A percentile compares a stretch with the other conserved stretches of the same genome.
phyloP scores from a whole-genome alignment of 2,888 invertebrate genomes.

The Camptogramma bilineatum region DNA sequence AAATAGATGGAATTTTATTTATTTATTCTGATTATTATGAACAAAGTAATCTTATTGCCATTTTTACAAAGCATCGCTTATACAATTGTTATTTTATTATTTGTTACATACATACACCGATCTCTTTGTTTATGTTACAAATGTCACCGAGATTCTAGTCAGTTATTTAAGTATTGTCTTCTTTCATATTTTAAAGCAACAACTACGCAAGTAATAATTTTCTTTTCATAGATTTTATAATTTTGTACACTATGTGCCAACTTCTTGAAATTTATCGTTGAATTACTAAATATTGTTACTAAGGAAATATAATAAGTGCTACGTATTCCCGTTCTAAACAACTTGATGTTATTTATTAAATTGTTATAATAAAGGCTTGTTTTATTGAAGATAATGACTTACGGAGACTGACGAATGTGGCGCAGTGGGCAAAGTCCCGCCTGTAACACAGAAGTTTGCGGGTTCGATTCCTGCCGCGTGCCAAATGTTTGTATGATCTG shows the following conservation, averaged over 20 bases:
- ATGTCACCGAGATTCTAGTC: slow-evolving; percentile 50
- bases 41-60: neutral
- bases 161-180: slow-evolving; percentile 38
- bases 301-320: slow-evolving; percentile 77
- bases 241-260: slow-evolving; percentile 24
- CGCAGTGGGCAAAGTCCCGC: too few species aligned
- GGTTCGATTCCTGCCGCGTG: too few species aligned
- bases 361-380: slow-evolving; percentile 40
- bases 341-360: slow-evolving; percentile 49
- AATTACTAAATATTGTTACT: slow-evolving; percentile 1
- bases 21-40: neutral
- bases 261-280: slow-evolving; percentile 42
- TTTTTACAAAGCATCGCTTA: neutral
- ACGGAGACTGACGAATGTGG: too few species aligned
- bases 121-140: slow-evolving; percentile 21
- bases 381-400: neutral
- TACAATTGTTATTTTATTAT: slow-evolving; percentile 15
- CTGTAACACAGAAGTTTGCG: too few species aligned
- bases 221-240: slow-evolving; percentile 23
- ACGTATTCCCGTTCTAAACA: slow-evolving; percentile 73
- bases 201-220: slow-evolving; percentile 3
- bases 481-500: too few species aligned
- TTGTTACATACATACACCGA: slow-evolving; percentile 9
- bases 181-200: neutral
- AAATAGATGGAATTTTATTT: neutral